Evolutionary conservation across 2,888 invertebrate species (phyloP), one percentile per base, ranked within the genome.

Genomic region (Acleris cristana): DNA sequence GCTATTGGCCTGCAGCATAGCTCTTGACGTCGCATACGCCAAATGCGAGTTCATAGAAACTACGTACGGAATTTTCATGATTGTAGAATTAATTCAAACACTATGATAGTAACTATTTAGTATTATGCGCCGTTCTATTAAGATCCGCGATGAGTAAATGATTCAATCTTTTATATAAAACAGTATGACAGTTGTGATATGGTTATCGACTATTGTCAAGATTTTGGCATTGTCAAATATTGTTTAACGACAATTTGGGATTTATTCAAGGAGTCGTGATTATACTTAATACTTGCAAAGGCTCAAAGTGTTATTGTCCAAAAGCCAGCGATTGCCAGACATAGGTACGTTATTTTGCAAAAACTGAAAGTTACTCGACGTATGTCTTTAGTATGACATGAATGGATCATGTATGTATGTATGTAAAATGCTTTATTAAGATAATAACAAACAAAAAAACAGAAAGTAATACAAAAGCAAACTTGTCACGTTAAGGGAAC

Each of bases 31-130:
- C 6, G 76, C 72, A 65, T 93, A 93, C 4, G 88, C 86, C 62
- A 77, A 73, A 6, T 84, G 80, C 3, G 88, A 77, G 58, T 86
- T 90, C n/a, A 49, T 16, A 5, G 85, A 83, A 3, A 92, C 86
- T 16, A 89, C 75, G 73, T 92, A 92, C 0, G 93, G 92, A 52
- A 93, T 79, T 80, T 90, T 92, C 93, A 93, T 92, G 59, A 48
- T 80, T 74, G 52, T 19, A 54, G 49, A 54, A 2, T 45, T 34
- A 26, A n/a, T 8, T 62, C 21, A 12, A 19, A 49, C 48, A 26
- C 23, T 8, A 26, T 58, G 5, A 58, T 26, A 48, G 8, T 48
- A 40, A 40, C 12, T 40, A 40, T 14, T 14, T 3, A 40, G 3
- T 3, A 40, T 52, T 44, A 40, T 53, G 19, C 12, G 14, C 21